Base-by-base conservation (phyloP, 1,140 invertebrate species). In the Drosophila pachea region DNA sequence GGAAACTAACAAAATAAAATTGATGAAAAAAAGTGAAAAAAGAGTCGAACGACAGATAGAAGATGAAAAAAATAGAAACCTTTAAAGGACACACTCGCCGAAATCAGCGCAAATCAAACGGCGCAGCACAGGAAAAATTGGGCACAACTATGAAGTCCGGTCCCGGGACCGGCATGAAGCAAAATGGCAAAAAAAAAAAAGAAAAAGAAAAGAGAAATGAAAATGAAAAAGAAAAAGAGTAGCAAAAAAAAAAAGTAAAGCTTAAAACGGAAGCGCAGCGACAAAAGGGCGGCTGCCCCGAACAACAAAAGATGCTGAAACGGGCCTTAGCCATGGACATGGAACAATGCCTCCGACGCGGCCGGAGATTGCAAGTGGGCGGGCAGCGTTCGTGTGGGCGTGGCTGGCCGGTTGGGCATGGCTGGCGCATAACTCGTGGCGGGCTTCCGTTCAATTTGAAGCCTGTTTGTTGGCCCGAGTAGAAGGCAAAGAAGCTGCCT, bases 1-100 rank as follows among this genome's bases (percentile, higher is more conserved):
- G 81, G 81, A 86, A 86, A 86, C 81, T 86, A 86, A 86, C 82
- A 86, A 86, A 84, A 86, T 86, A 73, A 79, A 86, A 86, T 86
- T 86, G 81, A 81, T 66, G 61, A 58, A 70, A 66, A 66, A 59
- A 42, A 53, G 14, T 64, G 52, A 48, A 53, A 42, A 66, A 76
- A 74, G 42, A 61, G 50, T 68, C 6, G 65, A 60, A 74, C 48
- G 48, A 48, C 56, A 76, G 8, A 47, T 72, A 55, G 55, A 56
- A 72, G 64, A 63, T 2, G 56, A 47, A 54, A 67, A 76, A 77
- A 55, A 60, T 49, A 75, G 68, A 63, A 72, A 62, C 66, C 76
- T 86, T 84, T 83, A 84, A 83, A 79, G 76, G 81, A 84, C 79
- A 73, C 61, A 58, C 32, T 32, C 45, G 65, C 48, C 76, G 81